Base-by-base conservation (phyloP, 2,888 invertebrate species). In the Eurois occulta region DNA sequence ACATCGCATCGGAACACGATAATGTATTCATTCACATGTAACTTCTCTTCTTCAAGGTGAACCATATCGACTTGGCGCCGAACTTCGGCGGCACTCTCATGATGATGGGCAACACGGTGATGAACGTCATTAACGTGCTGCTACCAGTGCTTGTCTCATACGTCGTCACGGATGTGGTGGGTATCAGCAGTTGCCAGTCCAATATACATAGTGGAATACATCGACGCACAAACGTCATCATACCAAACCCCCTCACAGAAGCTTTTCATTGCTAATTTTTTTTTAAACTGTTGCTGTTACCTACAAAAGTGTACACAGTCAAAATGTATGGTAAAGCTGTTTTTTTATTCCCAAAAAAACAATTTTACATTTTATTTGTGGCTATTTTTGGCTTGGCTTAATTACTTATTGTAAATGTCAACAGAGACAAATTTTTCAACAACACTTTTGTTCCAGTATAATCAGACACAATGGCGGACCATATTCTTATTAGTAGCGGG, bases 1-100 rank as follows among this genome's bases (percentile, higher is more conserved):
- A 28, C 18, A 60, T 35, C 5, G 21, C 35, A 62, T 24, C 24
- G 35, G 1, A 13, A 35, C 11, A 38, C 18, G 16, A 65, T 8
- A n/a, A 24, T 41, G n/a, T 38, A 64, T 38, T 38, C 6, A 43
- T 32, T 32, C 7, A 32, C 7, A 24, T 24, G 28, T 16, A 35
- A 13, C 32, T 41, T 52, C 0, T 16, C n/a, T 41, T 18, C 68
- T 89, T 88, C 13, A 96, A 97, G 96, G 97, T 97, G 2, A 98
- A 98, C 92, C 98, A 98, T 88, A 98, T 98, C 72, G 98, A 98
- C 92, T 94, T 98, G 78, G 97, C 98, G 0, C 98, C 98, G 0
- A 98, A 98, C 91, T 98, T 97, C 91, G 98, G 98, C 3, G 98
- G 98, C 0, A 97, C 98, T 0, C 92, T 98, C 72, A 98, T 98